A percentile compares a stretch with the other conserved stretches of the same genome.
Evolutionary conservation across 2,113 vertebrate genomes (phyloP).

Genomic region (Copsychus sechellarum): DNA sequence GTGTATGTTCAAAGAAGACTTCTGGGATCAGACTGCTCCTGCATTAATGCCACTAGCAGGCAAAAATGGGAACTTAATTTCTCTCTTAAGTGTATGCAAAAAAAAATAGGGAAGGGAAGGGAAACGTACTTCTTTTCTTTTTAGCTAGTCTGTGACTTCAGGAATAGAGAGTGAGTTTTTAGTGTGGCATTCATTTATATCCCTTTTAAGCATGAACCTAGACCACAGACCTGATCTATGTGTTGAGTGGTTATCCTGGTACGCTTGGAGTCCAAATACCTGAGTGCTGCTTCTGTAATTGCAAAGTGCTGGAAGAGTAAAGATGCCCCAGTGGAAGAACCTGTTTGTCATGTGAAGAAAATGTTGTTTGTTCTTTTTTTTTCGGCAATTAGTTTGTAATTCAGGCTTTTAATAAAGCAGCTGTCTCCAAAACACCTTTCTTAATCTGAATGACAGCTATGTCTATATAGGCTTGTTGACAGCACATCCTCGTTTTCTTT

Average conservation of each 20-base stretch:
- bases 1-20: neutral
- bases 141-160: neutral
- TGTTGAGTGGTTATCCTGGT: accelerated
- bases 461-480: neutral
- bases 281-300: neutral
- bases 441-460: neutral
- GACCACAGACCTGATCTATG: neutral
- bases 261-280: neutral
- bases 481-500: neutral
- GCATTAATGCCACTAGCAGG: neutral
- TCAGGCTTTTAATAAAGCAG: neutral
- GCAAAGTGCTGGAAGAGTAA: neutral
- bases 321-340: neutral
- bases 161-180: neutral
- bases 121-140: neutral
- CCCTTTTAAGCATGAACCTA: neutral
- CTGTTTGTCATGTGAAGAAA: neutral
- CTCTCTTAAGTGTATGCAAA: neutral
- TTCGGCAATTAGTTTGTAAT: neutral
- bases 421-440: neutral
- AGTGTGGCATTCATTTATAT: neutral
- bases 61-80: neutral
- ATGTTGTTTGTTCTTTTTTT: neutral
- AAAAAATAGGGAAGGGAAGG: neutral
- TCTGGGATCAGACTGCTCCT: neutral